Evolutionary conservation across 2,888 invertebrate genomes (phyloP).

Genomic region (Coelopa pilipes): DNA sequence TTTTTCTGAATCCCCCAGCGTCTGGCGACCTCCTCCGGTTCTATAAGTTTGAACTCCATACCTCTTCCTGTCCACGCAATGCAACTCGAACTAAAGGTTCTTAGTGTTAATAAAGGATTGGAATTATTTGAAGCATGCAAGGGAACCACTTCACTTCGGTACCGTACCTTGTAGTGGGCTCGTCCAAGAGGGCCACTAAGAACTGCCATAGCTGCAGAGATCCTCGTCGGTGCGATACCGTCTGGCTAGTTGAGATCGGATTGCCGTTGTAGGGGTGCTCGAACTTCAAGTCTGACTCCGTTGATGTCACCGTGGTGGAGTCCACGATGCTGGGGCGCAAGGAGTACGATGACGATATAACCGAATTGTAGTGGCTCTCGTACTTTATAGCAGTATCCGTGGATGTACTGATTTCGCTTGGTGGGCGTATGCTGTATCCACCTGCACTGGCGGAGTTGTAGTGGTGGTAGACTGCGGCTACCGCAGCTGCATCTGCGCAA

Average conservation of each 20-base stretch:
- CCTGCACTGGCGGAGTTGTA: slow-evolving; percentile 43
- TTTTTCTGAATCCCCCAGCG: slow-evolving; percentile 97
- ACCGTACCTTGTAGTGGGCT: slow-evolving; percentile 69
- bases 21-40: slow-evolving; percentile 95
- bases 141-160: neutral
- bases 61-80: slow-evolving; percentile 96
- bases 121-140: slow-evolving; percentile 24
- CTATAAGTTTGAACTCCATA: slow-evolving; percentile 94
- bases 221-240: slow-evolving; percentile 75
- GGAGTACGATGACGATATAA: slow-evolving; percentile 63
- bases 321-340: slow-evolving; percentile 59
- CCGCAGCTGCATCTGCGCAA: slow-evolving; percentile 23
- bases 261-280: slow-evolving; percentile 61
- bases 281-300: slow-evolving; percentile 63
- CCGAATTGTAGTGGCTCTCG: slow-evolving; percentile 63
- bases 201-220: slow-evolving; percentile 96
- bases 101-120: slow-evolving; percentile 20
- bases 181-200: slow-evolving; percentile 82
- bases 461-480: slow-evolving; percentile 44
- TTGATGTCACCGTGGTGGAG: slow-evolving; percentile 62
- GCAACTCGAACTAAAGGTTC: slow-evolving; percentile 74
- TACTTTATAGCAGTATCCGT: slow-evolving; percentile 60
- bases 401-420: slow-evolving; percentile 54
- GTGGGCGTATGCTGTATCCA: slow-evolving; percentile 48
- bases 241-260: slow-evolving; percentile 58